Evolutionary conservation across 1,140 invertebrate genomes (phyloP).

Genomic region (Eubasilissa regina): DNA sequence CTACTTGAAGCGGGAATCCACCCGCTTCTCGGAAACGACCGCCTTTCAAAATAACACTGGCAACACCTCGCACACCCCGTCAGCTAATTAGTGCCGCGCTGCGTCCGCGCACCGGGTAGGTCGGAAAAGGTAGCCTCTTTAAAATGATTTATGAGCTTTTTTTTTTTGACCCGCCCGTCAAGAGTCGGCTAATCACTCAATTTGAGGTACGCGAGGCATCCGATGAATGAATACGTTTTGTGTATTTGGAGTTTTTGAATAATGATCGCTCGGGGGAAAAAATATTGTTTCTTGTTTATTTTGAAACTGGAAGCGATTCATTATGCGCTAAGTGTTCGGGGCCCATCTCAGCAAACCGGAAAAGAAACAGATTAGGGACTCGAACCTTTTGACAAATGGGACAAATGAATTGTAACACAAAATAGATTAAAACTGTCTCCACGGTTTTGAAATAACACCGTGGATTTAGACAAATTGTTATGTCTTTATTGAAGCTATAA

Average conservation of each 20-base stretch:
- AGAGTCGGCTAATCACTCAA: not conserved
- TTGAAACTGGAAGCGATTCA: not conserved
- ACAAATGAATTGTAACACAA: too few relatives aligned
- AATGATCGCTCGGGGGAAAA: not conserved
- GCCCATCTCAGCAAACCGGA: too few relatives aligned
- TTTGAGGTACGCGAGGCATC: not conserved
- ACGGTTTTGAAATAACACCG: too few relatives aligned
- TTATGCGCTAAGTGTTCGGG: too few relatives aligned
- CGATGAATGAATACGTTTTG: not conserved
- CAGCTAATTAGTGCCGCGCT: not conserved
- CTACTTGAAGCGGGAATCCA: too few relatives aligned
- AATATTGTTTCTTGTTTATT: not conserved
- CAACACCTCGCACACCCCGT: not conserved
- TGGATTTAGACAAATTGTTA: too few relatives aligned
- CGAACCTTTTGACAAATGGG: too few relatives aligned
- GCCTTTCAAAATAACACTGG: not conserved
- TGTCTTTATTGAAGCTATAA: too few relatives aligned
- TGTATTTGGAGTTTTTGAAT: not conserved
- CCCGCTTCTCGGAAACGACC: too few relatives aligned
- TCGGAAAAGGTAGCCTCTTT: conserved; percentile 8
- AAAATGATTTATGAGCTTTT: not conserved
- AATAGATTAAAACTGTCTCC: too few relatives aligned
- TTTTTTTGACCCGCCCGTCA: conserved; percentile 17
- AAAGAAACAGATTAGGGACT: too few relatives aligned
- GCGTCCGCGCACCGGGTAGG: not conserved